Evolutionary conservation across 2,113 vertebrate species (phyloP).

Genomic region (Calonectris borealis): DNA sequence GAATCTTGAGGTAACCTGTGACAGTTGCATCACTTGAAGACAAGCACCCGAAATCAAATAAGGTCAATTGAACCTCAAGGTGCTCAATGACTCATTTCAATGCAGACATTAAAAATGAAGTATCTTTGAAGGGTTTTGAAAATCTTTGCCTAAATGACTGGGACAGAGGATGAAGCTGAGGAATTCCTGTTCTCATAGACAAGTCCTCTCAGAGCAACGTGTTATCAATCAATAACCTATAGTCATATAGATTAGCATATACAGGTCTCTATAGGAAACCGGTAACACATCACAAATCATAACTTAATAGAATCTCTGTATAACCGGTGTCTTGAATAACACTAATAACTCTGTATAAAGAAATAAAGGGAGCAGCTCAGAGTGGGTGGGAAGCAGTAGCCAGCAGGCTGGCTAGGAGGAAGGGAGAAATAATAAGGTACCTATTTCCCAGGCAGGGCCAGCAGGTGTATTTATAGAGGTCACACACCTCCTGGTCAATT

Average conservation of each 20-base stretch:
- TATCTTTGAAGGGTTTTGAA: not conserved
- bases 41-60: not conserved
- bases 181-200: not conserved
- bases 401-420: not conserved
- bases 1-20: not conserved
- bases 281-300: not conserved
- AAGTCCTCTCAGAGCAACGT: not conserved
- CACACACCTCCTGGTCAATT: conserved; percentile 36
- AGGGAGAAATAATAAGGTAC: not conserved
- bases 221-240: not conserved
- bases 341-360: not conserved
- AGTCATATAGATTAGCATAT: accelerated
- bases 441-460: not conserved
- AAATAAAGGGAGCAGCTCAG: not conserved
- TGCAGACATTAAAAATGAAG: not conserved
- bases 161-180: not conserved
- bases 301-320: not conserved
- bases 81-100: not conserved
- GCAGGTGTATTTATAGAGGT: not conserved
- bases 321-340: not conserved
- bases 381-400: conserved; percentile 15
- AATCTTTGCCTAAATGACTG: not conserved
- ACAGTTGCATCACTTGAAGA: not conserved
- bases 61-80: not conserved
- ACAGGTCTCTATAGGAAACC: not conserved